phyloP scores from a whole-genome alignment of 2,797 vertebrate genomes.

The Chelmon rostratus region DNA sequence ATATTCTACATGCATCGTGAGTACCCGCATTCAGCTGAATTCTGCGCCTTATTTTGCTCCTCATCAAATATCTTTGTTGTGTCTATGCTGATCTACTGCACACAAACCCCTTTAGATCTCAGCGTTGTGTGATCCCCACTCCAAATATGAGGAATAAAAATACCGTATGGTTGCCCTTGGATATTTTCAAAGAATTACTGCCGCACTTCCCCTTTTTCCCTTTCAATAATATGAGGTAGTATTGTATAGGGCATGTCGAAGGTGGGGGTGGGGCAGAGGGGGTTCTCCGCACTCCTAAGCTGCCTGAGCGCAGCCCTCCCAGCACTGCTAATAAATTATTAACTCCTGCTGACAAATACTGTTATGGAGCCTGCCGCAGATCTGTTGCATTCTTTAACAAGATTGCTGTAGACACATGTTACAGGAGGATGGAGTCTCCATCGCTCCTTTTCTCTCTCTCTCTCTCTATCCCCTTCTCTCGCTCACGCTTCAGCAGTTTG shows the following conservation, averaged over 20 bases:
- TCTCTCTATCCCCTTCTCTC: slow-evolving; percentile 73
- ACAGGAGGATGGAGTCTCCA: slow-evolving; percentile 93
- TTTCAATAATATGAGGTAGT: slow-evolving; percentile 77
- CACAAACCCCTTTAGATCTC: slow-evolving; percentile 63
- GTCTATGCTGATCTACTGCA: slow-evolving; percentile 53
- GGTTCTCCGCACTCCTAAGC: slow-evolving; percentile 82
- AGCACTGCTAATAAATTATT: slow-evolving; percentile 89
- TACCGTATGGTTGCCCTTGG: slow-evolving; percentile 59
- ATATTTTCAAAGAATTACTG: slow-evolving; percentile 80
- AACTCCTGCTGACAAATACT: slow-evolving; percentile 91
- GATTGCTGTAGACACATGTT: slow-evolving; percentile 99
- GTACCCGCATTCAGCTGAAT: slow-evolving; percentile 42
- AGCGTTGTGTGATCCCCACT: slow-evolving; percentile 54
- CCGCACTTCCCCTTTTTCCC: slow-evolving; percentile 73
- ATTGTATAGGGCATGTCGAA: slow-evolving; percentile 78
- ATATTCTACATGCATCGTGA: slow-evolving; percentile 45
- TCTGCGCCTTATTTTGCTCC: slow-evolving; percentile 51
- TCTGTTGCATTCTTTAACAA: slow-evolving; percentile 96
- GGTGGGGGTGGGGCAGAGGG: slow-evolving; percentile 74
- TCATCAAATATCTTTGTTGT: slow-evolving; percentile 71
- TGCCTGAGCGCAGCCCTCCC: slow-evolving; percentile 82
- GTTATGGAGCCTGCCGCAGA: slow-evolving; percentile 88
- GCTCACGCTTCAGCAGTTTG: slow-evolving; percentile 97
- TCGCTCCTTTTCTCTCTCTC: slow-evolving; percentile 63
- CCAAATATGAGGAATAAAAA: slow-evolving; percentile 70